A percentile compares a stretch with the other conserved stretches of the same genome.
phyloP scores from a whole-genome alignment of 2,113 vertebrate genomes.

The Gobio gobio region DNA sequence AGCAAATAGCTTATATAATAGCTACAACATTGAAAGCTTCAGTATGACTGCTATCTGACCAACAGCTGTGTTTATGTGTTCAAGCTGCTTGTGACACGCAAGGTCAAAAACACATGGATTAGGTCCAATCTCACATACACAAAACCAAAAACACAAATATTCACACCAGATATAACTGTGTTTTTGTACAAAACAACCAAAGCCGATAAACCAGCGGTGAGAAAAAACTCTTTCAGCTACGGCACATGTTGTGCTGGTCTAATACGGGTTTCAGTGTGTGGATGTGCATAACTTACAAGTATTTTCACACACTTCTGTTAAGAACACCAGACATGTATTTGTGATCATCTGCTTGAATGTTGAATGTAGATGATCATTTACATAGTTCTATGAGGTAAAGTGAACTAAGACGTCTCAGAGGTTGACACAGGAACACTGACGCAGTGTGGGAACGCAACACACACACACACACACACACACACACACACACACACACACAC shows the following conservation, averaged over 20 bases:
- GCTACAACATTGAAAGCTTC: background rate
- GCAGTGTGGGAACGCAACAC: conserved; percentile 2
- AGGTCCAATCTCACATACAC: conserved; percentile 16
- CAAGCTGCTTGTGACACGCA: background rate
- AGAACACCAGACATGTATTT: background rate
- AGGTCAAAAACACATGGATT: conserved; percentile 29
- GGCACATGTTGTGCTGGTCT: background rate
- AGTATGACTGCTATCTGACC: background rate
- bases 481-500: background rate
- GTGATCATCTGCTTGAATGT: background rate
- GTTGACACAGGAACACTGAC: conserved; percentile 17
- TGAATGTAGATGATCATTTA: background rate
- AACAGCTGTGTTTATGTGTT: conserved; percentile 9
- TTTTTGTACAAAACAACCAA: conserved; percentile 23
- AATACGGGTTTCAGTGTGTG: background rate
- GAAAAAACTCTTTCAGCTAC: background rate
- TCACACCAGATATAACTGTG: conserved; percentile 6
- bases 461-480: background rate
- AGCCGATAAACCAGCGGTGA: background rate
- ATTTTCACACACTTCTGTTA: conserved; percentile 23
- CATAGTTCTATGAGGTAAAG: background rate
- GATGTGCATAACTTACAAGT: background rate
- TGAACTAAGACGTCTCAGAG: background rate
- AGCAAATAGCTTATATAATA: background rate
- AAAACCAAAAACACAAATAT: conserved; percentile 21